Evolutionary conservation across 2,113 vertebrate genomes (phyloP).

Genomic region (Lagenorhynchus albirostris): DNA sequence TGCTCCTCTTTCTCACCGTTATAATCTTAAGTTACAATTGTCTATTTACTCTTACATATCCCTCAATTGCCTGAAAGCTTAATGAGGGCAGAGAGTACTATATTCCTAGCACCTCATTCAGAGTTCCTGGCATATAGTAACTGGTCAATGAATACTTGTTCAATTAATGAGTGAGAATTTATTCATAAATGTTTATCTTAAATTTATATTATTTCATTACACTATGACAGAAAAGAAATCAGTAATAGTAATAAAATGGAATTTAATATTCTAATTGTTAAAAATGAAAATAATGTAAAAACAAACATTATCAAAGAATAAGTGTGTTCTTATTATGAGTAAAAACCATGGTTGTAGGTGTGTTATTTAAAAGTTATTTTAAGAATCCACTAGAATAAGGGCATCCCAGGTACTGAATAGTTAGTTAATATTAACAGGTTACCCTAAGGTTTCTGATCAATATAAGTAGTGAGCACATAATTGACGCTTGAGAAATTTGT

Average conservation of each 20-base stretch:
- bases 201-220: not conserved
- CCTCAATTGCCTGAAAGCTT: not conserved
- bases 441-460: not conserved
- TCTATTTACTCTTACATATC: not conserved
- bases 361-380: conserved; percentile 4
- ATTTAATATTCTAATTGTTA: not conserved
- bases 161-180: conserved; percentile 2
- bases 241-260: not conserved
- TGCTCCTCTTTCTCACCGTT: not conserved
- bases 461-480: not conserved
- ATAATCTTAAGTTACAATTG: not conserved
- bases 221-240: not conserved
- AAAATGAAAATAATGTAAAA: not conserved
- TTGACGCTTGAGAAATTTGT: not conserved
- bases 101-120: not conserved
- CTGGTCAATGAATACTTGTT: not conserved
- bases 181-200: not conserved
- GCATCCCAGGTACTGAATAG: not conserved
- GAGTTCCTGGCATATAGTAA: not conserved
- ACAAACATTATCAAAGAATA: not conserved
- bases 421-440: not conserved
- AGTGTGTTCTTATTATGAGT: not conserved
- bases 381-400: not conserved
- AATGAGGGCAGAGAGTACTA: not conserved
- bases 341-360: not conserved